Conservation (phyloP, 2,888 invertebrate species). For the Pheosia gnoma region DNA sequence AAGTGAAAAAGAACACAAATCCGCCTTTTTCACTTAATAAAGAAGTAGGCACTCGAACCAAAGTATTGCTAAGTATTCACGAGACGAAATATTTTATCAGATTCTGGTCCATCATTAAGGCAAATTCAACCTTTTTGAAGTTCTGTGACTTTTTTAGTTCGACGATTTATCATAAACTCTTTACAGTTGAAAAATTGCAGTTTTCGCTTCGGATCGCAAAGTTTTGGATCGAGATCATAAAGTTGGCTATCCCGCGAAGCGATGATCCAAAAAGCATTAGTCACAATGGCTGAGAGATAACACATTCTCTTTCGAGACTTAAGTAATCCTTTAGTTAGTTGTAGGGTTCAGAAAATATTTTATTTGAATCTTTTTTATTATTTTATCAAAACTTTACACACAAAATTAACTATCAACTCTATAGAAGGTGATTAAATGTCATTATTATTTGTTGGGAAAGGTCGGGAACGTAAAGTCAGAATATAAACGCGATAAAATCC, state of each 20-base stretch:
- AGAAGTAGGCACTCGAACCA: constrained; percentile 31
- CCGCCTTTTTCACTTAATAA: constrained; percentile 41
- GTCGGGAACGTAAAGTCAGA: too few relatives aligned
- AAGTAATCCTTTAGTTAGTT: constrained; percentile 24
- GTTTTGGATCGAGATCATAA: constrained; percentile 66
- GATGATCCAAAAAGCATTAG: constrained; percentile 59
- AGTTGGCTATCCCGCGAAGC: constrained; percentile 56
- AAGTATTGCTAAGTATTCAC: constrained; percentile 35
- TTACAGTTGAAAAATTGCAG: constrained; percentile 52
- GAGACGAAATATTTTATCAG: constrained; percentile 18
- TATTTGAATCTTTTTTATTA: constrained; percentile 13
- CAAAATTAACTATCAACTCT: too few relatives aligned
- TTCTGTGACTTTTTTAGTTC: constrained; percentile 15
- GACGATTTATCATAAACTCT: constrained; percentile 34
- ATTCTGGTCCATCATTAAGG: constrained; percentile 9
- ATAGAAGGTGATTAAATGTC: too few relatives aligned
- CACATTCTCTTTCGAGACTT: constrained; percentile 61
- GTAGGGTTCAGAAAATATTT: constrained; percentile 47
- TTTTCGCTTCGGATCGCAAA: constrained; percentile 56
- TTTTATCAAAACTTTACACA: too few relatives aligned
- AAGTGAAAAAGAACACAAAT: constrained; percentile 48
- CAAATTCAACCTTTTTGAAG: constrained; percentile 11
- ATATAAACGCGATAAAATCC: too few relatives aligned
- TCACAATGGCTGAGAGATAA: constrained; percentile 56
- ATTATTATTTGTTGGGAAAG: too few relatives aligned